These are phyloP conservation scores for Catharus ustulatus DNA, from an alignment of 2,797 vertebrate species.

Conservation along the genomic window DNA sequence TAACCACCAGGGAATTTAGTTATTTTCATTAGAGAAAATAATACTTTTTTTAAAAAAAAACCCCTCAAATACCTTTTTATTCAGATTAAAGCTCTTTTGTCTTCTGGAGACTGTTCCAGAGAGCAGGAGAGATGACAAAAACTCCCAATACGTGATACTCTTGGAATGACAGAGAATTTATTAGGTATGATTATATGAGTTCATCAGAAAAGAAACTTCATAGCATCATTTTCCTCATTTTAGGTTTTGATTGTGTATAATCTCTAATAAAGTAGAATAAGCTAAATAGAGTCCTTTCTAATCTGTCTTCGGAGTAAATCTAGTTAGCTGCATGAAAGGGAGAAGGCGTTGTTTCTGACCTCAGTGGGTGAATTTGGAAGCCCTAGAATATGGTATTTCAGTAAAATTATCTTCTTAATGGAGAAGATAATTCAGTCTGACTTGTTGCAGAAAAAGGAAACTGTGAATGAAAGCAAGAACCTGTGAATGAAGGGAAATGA, in stretches of 20 bases:
- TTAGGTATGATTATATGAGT: neutral
- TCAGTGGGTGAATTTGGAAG: neutral
- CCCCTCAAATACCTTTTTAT: neutral
- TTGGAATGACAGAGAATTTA: neutral
- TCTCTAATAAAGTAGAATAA: neutral
- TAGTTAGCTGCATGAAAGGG: neutral
- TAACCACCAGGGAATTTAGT: neutral
- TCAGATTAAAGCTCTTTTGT: neutral
- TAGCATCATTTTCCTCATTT: neutral
- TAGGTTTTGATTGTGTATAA: neutral
- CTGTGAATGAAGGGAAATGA: neutral
- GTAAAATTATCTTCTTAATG: neutral
- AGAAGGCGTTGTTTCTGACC: neutral
- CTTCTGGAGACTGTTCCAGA: neutral
- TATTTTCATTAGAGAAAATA: neutral
- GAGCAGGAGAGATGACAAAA: neutral
- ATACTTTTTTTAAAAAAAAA: no score
- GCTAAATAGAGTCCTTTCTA: neutral
- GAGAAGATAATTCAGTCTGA: neutral
- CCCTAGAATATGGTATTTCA: neutral
- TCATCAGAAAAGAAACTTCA: neutral
- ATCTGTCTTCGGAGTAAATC: neutral
- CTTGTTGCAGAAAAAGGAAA: neutral
- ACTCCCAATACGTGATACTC: neutral
- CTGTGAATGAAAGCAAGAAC: neutral